Percentiles rank a stretch among this genome's conserved stretches.
These are phyloP conservation scores for Girardia tigrina DNA, from an alignment of 2,888 invertebrate genomes.

Conservation along the genomic window DNA sequence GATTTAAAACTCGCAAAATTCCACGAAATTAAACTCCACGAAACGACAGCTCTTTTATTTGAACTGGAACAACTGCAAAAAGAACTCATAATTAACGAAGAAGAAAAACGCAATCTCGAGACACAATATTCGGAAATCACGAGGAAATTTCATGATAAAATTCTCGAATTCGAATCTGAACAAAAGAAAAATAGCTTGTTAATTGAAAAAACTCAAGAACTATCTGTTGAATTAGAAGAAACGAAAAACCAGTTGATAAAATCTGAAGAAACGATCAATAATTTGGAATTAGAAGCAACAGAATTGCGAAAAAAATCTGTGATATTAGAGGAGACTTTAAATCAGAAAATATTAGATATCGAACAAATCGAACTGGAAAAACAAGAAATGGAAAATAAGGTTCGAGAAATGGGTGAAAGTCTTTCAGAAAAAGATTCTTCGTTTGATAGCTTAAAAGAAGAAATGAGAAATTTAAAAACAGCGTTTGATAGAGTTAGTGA, in stretches of 20 bases:
- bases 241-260: neutral
- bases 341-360: neutral
- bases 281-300: neutral
- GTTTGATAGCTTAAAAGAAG: neutral
- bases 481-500: neutral
- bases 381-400: neutral
- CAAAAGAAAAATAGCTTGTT: constrained; percentile 17
- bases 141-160: neutral
- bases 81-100: neutral
- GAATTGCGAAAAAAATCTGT: neutral
- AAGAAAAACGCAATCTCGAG: neutral
- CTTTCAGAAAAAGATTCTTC: neutral
- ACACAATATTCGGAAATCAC: neutral
- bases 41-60: constrained; percentile 3
- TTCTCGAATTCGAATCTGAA: neutral
- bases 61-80: constrained; percentile 7
- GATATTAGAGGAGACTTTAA: neutral
- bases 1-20: neutral
- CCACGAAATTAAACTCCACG: neutral
- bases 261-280: neutral
- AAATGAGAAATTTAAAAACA: neutral
- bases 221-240: neutral
- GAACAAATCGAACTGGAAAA: neutral
- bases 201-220: neutral
- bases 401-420: neutral